Percentiles rank a stretch among this genome's conserved stretches.
phyloP scores from a whole-genome alignment of 2,888 invertebrate species.

The Xanthia togata region DNA sequence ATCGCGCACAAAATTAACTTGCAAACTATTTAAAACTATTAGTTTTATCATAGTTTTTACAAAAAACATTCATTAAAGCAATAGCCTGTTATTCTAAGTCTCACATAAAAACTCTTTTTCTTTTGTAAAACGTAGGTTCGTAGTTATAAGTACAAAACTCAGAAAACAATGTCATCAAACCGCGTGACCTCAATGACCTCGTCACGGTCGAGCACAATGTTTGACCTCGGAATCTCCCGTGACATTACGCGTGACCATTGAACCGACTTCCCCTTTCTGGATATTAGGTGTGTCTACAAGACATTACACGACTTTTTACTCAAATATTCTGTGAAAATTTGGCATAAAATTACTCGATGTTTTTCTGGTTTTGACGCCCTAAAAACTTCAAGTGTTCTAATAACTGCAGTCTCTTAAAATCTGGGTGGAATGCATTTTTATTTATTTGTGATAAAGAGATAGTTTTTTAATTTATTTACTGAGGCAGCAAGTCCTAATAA shows the following conservation, averaged over 20 bases:
- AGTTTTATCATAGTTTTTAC: neutral
- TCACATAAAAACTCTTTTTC: neutral
- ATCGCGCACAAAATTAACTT: neutral
- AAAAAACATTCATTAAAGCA: neutral
- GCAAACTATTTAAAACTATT: neutral
- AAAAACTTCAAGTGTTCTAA: neutral
- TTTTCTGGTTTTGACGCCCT: neutral
- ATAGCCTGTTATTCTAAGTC: neutral
- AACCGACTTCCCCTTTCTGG: slow-evolving; percentile 56
- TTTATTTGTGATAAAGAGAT: too few relatives aligned
- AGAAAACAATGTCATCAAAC: slow-evolving; percentile 37
- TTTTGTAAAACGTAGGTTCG: neutral
- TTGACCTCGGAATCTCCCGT: slow-evolving; percentile 58
- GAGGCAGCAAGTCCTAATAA: too few relatives aligned
- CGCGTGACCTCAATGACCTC: slow-evolving; percentile 57
- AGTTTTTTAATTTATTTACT: too few relatives aligned
- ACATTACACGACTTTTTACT: slow-evolving; percentile 33
- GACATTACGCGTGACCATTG: slow-evolving; percentile 53
- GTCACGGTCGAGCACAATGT: slow-evolving; percentile 56
- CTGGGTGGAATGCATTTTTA: too few relatives aligned
- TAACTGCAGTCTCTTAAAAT: too few relatives aligned
- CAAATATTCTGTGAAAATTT: slow-evolving; percentile 7
- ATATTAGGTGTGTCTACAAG: slow-evolving; percentile 34
- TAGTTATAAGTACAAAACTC: neutral
- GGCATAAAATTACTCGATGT: slow-evolving; percentile 20